These are phyloP conservation scores for Drosophila pseudotakahashii DNA, from an alignment of 2,888 invertebrate species.

Conservation along the genomic window DNA sequence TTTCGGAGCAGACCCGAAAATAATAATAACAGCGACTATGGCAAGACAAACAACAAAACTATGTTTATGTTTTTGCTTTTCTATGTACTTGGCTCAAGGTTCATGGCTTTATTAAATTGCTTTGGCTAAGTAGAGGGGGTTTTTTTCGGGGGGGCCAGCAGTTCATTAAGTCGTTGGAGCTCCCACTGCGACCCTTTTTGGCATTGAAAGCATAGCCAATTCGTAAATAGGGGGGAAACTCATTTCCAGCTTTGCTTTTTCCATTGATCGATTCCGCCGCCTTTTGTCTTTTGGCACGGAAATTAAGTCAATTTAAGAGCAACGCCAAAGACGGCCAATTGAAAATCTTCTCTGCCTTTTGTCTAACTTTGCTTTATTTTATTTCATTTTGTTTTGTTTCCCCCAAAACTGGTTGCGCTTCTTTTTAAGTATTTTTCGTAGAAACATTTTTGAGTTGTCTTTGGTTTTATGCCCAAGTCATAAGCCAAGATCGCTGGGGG, in stretches of 20 bases:
- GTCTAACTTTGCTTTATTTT: not conserved
- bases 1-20: constrained; percentile 58
- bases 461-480: constrained; percentile 11
- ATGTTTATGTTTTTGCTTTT: constrained; percentile 53
- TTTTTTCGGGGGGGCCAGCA: not conserved
- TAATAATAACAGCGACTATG: constrained; percentile 46
- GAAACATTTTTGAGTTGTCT: constrained; percentile 11
- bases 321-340: constrained; percentile 49
- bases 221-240: constrained; percentile 51
- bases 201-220: constrained; percentile 73
- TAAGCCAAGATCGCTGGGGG: constrained; percentile 27
- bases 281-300: constrained; percentile 46
- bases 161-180: constrained; percentile 52
- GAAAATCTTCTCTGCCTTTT: constrained; percentile 43
- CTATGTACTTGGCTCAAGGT: constrained; percentile 70
- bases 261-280: constrained; percentile 47
- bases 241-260: constrained; percentile 32
- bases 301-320: constrained; percentile 68
- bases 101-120: constrained; percentile 77
- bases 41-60: constrained; percentile 28
- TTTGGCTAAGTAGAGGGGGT: constrained; percentile 45
- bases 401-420: constrained; percentile 34
- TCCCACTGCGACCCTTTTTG: constrained; percentile 73
- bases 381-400: constrained; percentile 8
- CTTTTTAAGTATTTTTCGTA: constrained; percentile 24